Base-by-base conservation (phyloP, 2,797 vertebrate species). In the Phataginus tetradactyla region DNA sequence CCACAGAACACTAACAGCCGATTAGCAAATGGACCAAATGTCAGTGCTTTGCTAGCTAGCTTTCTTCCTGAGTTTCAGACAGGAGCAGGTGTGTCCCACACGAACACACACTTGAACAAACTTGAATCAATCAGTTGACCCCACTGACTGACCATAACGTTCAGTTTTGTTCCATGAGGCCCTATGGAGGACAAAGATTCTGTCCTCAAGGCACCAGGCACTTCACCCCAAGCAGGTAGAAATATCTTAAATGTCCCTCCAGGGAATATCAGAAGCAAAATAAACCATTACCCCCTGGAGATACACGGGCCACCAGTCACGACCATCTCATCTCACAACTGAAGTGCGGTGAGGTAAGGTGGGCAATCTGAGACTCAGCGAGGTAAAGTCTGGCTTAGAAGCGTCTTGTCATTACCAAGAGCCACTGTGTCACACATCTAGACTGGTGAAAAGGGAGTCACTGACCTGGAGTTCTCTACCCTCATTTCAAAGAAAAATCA, bases 341-440 rank as follows among this genome's bases (percentile, higher is more conserved):
- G 49, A 94, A 85, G 94, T 95, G 51, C 91, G 68, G 42, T 69
- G 59, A 94, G 88, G 94, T 95, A 57, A 94, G 72, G 42, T 69
- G 59, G 86, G 83, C 95, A 96, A 95, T 75, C 53, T 64, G 91
- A 96, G 86, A 71, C 42, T 57, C 59, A 8, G 21, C 86, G 92
- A 97, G 81, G 95, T 94, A 11, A 92, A 94, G 81, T 66, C 89
- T 94, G 88, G 64, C 94, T 89, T 80, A 51, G 27, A 89, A 71
- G 18, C 29, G 17, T 89, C 37, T 34, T 34, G 29, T 61, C 74
- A 83, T 64, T 92, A 83, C 86, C 74, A 83, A 97, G n/a, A 64
- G 78, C 59, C 39, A 91, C 49, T 53, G 81, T 34, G 83, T 88
- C 92, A 95, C 59, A 86, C 59, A 94, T 39, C 55, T 37, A 89